Evolutionary conservation across 2,888 invertebrate genomes (phyloP).

Genomic region (Drosophila paramelanica): DNA sequence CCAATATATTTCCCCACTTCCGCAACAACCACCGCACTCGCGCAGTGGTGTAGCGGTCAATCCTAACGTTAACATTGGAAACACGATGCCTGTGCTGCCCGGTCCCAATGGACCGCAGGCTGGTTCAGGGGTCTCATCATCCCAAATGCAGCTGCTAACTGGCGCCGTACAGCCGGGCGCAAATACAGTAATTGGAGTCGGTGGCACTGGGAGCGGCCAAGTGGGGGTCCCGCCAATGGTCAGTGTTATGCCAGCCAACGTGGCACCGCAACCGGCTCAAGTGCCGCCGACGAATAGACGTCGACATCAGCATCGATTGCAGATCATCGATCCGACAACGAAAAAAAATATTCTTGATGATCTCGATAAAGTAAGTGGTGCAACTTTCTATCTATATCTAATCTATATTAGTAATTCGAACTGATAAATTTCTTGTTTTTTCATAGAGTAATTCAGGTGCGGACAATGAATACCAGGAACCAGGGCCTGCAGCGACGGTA

Average conservation of each 20-base stretch:
- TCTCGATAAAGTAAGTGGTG: slow-evolving; percentile 69
- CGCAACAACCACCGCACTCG: slow-evolving; percentile 76
- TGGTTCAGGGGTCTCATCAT: slow-evolving; percentile 73
- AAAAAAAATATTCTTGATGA: slow-evolving; percentile 84
- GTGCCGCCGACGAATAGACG: slow-evolving; percentile 72
- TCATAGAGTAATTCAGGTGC: slow-evolving; percentile 56
- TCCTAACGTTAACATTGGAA: slow-evolving; percentile 65
- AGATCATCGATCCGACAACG: slow-evolving; percentile 86
- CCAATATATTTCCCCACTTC: slow-evolving; percentile 62
- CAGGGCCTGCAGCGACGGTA: slow-evolving; percentile 15
- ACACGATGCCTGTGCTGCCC: slow-evolving; percentile 75
- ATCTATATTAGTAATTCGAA: background rate
- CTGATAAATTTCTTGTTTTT: slow-evolving; percentile 1
- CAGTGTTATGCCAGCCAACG: slow-evolving; percentile 64
- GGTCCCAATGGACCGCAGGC: slow-evolving; percentile 77
- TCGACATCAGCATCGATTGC: slow-evolving; percentile 82
- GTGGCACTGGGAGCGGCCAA: slow-evolving; percentile 63
- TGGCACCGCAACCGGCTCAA: slow-evolving; percentile 58
- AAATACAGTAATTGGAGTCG: slow-evolving; percentile 85
- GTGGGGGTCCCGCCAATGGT: slow-evolving; percentile 78
- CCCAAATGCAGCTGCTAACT: slow-evolving; percentile 73
- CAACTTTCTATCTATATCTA: no score
- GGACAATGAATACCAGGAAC: slow-evolving; percentile 72
- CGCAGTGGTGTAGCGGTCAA: slow-evolving; percentile 75
- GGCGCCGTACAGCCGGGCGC: slow-evolving; percentile 84